A percentile compares a stretch with the other conserved stretches of the same genome.
phyloP scores from a whole-genome alignment of 2,113 vertebrate species.

The Heptranchias perlo region DNA sequence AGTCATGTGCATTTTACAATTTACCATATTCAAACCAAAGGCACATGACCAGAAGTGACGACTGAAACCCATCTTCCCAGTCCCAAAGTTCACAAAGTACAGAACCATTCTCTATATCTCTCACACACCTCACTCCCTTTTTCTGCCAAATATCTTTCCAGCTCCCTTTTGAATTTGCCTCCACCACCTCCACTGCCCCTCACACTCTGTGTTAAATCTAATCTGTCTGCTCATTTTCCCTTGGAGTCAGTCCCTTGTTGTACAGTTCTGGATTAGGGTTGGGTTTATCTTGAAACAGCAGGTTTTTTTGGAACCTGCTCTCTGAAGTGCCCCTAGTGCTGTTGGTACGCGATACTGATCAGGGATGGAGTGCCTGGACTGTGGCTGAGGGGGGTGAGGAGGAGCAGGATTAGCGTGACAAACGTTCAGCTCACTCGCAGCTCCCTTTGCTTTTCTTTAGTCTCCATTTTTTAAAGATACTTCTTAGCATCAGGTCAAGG shows the following conservation, averaged over 20 bases:
- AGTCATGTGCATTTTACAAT: background rate
- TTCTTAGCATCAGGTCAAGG: background rate
- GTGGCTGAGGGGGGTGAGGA: background rate
- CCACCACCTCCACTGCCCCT: background rate
- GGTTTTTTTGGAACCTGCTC: background rate
- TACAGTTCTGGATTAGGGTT: background rate
- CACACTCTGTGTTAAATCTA: no score
- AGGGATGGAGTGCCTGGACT: background rate
- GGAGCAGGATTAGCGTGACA: background rate
- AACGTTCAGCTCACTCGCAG: background rate
- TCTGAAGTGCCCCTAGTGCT: background rate
- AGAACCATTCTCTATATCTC: background rate
- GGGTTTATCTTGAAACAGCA: background rate
- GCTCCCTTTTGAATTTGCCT: background rate
- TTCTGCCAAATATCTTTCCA: background rate
- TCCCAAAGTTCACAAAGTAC: background rate
- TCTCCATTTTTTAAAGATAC: background rate
- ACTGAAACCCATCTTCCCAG: background rate
- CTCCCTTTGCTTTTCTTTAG: background rate
- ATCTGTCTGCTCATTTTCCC: no score
- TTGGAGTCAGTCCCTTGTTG: background rate
- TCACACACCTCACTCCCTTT: background rate
- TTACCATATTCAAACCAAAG: background rate
- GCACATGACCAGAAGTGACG: background rate
- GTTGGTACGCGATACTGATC: background rate